Conservation (phyloP, 2,797 vertebrate species). For the Kryptopterus vitreolus region DNA sequence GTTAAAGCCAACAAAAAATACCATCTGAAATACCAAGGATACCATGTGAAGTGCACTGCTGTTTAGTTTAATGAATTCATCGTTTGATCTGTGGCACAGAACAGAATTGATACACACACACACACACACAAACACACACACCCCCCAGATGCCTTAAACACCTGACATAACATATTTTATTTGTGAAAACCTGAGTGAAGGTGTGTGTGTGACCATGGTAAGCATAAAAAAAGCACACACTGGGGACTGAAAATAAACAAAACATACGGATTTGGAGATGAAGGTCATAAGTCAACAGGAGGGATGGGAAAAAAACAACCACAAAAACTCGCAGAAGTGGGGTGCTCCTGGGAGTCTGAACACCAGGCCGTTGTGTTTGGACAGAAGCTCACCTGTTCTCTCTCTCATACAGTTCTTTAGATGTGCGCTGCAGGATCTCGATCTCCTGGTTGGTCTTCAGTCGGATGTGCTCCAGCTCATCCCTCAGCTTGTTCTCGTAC, state of each 20-base stretch:
- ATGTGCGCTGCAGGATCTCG: conserved; percentile 86
- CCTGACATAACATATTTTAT: not conserved
- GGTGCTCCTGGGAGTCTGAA: not conserved
- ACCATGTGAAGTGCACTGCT: no score
- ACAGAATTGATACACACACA: no score
- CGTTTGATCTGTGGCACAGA: not conserved
- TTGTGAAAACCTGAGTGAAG: not conserved
- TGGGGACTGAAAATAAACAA: not conserved
- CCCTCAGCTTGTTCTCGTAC: conserved; percentile 87
- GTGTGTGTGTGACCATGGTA: not conserved
- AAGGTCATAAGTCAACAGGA: not conserved
- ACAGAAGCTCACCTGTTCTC: conserved; percentile 81
- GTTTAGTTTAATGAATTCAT: not conserved
- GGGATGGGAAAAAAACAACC: not conserved
- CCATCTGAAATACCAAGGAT: no score
- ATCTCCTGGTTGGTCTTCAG: conserved; percentile 93
- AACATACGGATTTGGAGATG: not conserved
- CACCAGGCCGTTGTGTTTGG: not conserved
- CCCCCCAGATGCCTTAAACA: not conserved
- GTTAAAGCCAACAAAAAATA: not conserved
- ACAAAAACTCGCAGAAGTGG: not conserved
- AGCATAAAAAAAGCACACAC: not conserved
- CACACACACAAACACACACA: no score
- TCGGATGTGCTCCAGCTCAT: conserved; percentile 90
- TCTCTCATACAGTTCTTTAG: conserved; percentile 95